Base-by-base conservation (phyloP, 2,797 vertebrate genomes). In the Parauchenoglanis ngamensis region DNA sequence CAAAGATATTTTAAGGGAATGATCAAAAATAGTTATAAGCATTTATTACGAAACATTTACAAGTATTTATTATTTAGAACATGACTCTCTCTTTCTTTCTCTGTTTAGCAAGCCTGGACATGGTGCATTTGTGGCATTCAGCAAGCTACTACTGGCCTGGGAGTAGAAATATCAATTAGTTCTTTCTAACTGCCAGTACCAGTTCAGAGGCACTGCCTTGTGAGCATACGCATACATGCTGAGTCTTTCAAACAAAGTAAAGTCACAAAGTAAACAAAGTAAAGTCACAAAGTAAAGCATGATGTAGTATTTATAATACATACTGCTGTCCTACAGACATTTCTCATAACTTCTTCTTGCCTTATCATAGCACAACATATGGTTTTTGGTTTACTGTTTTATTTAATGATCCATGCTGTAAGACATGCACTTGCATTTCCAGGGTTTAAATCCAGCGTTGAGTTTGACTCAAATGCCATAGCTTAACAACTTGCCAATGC, bases 141-240 rank as follows among this genome's bases (percentile, higher is more conserved):
- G 93, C 91, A 96, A 95, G 90, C 90, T 96, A 28, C 90, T 95
- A 87, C 94, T 96, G 95, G 94, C 93, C 89, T 96, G 95, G 95
- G 95, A 96, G 90, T 95, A 91, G 93, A 76, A 46, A 82, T 7
- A 23, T 40, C 28, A 77, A 40, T 67, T 52, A 49, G 5, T 21
- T 31, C n/a, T 28, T 65, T 65, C 31, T 11, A 49, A 82, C 40
- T 65, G 61, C 44, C 61, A 67, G 59, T 7, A 25, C 59, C 1
- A 0, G 2, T 28, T 25, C 40, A n/a, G 35, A 46, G 13, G 56
- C 56, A 81, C 12, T 25, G 25, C 25, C 5, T 80, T 49, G 25
- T 82, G 44, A 28, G 79, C 57, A 61, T 23, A 35, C 11, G 0
- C 21, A 59, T 25, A 79, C 31, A 81, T 67, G 59, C 79, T 65